A percentile compares a stretch with the other conserved stretches of the same genome.
phyloP scores from a whole-genome alignment of 2,797 vertebrate species.

The Sebastes cheni region DNA sequence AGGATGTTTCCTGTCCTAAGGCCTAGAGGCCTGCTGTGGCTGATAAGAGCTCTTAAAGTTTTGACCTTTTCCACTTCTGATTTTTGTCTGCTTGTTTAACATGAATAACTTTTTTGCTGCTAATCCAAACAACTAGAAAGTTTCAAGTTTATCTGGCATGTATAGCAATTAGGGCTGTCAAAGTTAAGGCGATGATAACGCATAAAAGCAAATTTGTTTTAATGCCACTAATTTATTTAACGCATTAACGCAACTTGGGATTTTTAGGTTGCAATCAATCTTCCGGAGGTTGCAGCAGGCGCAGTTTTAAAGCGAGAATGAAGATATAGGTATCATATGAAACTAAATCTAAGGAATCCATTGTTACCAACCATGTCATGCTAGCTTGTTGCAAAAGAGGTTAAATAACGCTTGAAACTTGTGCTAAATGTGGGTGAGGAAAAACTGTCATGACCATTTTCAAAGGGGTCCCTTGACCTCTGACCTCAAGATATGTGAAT shows the following conservation, averaged over 20 bases:
- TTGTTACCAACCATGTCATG: not conserved
- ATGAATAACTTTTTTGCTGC: not conserved
- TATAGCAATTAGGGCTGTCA: not conserved
- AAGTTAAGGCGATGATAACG: rapidly evolving
- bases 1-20: conserved; percentile 57
- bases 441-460: not conserved
- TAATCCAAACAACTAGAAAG: conserved; percentile 4
- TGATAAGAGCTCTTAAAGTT: conserved; percentile 56
- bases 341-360: not conserved
- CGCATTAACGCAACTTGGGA: not conserved
- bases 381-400: rapidly evolving
- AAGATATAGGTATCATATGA: not conserved
- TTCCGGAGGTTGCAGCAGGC: not conserved
- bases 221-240: not conserved
- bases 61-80: conserved; percentile 13
- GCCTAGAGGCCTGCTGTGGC: conserved; percentile 53
- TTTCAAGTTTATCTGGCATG: not conserved
- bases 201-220: not conserved
- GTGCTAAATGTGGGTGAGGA: not conserved
- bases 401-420: not conserved
- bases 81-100: conserved; percentile 16
- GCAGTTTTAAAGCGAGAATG: not conserved
- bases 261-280: not conserved
- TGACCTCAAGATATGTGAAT: not conserved
- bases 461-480: not conserved